Base-by-base conservation (phyloP, 2,888 invertebrate genomes). In the Napeogenes inachia region DNA sequence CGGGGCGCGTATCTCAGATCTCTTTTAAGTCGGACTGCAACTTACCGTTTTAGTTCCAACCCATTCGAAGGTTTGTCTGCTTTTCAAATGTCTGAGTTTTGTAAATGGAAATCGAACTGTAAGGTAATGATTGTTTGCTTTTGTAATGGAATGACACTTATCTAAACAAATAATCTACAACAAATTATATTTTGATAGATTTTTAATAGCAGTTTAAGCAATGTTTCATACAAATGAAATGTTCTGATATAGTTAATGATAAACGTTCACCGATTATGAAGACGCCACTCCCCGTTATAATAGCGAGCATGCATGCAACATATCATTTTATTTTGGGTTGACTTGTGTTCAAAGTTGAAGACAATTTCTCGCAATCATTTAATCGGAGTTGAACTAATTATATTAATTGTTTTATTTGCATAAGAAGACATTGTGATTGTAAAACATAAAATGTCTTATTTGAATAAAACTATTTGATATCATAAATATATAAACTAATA, bases 221-320 rank as follows among this genome's bases (percentile, higher is more conserved):
- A 10, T 13, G 10, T 38, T 53, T 30, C 56, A 50, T 57, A 45
- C 38, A 46, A 58, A 54, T 56, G 54, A 42, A n/a, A 60, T 47
- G 62, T 65, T 82, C 83, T 80, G 76, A 81, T 79, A 75, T 75
- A 80, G 77, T 79, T 78, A 83, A 79, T 81, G 80, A 86, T 81
- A 82, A 84, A 86, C 83, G 72, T 80, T 75, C 76, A 78, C 81
- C 83, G 81, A 73, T 81, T 76, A 75, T 73, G 62, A 74, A 70
- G 78, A 81, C 83, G 82, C 84, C 82, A 81, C 80, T 75, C 74
- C 76, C 74, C 71, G 61, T 62, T 57, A 69, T 85, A 82, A 87
- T 83, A 73, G 79, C 73, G n/a, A 62, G 64, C 67, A 65, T 74
- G 69, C 87, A 87, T 83, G 87, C 87, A 74, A 87, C 72, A 62